Evolutionary conservation across 2,888 invertebrate genomes (phyloP).

Genomic region (Polydrusus tereticollis): DNA sequence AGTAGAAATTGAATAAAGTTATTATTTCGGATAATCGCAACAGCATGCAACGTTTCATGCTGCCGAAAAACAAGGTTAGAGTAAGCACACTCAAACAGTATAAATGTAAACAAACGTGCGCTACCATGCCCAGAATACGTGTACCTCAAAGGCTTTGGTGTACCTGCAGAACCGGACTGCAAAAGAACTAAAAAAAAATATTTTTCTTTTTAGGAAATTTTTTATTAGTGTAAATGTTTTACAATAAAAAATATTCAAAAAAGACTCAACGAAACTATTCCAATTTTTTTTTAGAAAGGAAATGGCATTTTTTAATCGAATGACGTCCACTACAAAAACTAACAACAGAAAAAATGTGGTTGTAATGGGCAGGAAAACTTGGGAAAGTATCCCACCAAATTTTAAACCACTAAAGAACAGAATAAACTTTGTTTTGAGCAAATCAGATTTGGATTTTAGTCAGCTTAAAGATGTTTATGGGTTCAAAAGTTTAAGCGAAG

Average conservation of each 20-base stretch:
- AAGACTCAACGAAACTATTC: neutral
- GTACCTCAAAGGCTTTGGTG: too few relatives aligned
- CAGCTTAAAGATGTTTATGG: slow-evolving; percentile 71
- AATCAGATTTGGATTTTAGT: slow-evolving; percentile 66
- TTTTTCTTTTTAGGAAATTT: too few relatives aligned
- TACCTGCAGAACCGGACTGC: too few relatives aligned
- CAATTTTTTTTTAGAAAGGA: slow-evolving; percentile 79
- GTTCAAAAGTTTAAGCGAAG: slow-evolving; percentile 76
- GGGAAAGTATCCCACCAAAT: slow-evolving; percentile 87
- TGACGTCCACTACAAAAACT: slow-evolving; percentile 80
- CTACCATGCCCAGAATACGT: too few relatives aligned
- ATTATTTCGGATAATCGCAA: neutral
- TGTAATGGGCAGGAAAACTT: slow-evolving; percentile 95
- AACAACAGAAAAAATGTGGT: slow-evolving; percentile 85
- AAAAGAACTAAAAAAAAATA: too few relatives aligned
- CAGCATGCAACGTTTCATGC: too few relatives aligned
- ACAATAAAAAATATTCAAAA: too few relatives aligned
- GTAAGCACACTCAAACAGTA: too few relatives aligned
- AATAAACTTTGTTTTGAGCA: slow-evolving; percentile 87
- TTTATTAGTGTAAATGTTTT: too few relatives aligned
- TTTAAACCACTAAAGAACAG: slow-evolving; percentile 80
- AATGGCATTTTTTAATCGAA: slow-evolving; percentile 86
- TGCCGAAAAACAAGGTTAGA: too few relatives aligned
- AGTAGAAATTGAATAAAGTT: slow-evolving; percentile 54
- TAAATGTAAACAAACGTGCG: too few relatives aligned